phyloP scores from a whole-genome alignment of 2,888 invertebrate genomes.

The Troides oblongomaculatus region DNA sequence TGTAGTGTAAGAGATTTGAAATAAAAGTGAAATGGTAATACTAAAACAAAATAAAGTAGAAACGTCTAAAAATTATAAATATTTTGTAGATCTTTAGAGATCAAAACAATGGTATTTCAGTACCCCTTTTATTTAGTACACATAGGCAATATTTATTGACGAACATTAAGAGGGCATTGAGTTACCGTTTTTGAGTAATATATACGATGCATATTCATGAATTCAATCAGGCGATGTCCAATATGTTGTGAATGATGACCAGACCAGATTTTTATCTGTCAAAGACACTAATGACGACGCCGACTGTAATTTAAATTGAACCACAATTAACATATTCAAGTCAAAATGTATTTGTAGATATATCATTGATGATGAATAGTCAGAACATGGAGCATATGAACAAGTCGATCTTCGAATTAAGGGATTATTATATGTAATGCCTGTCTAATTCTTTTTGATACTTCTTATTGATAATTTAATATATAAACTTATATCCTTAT shows the following conservation, averaged over 20 bases:
- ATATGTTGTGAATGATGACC: slow-evolving; percentile 9
- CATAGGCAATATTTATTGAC: background rate
- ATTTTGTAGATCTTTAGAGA: background rate
- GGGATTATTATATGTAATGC: no score
- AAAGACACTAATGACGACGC: background rate
- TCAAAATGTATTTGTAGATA: background rate
- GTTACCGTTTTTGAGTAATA: slow-evolving; percentile 3
- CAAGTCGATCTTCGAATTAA: no score
- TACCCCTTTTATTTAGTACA: background rate
- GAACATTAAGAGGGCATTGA: background rate
- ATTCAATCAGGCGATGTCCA: background rate
- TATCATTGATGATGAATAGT: background rate
- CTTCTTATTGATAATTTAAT: no score
- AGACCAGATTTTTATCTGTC: slow-evolving; percentile 10
- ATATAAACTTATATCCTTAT: no score
- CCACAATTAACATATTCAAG: background rate
- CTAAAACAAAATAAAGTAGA: no score
- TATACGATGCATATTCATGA: slow-evolving; percentile 21
- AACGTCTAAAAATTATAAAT: background rate
- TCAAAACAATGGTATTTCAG: background rate
- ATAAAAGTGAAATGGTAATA: no score
- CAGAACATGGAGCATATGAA: background rate
- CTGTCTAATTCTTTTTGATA: no score
- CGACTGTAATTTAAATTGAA: background rate
- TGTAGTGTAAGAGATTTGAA: no score